Percentiles rank a stretch among this genome's conserved stretches.
Conservation (phyloP, 2,888 invertebrate genomes). For the Torymus aiolomorphi region DNA sequence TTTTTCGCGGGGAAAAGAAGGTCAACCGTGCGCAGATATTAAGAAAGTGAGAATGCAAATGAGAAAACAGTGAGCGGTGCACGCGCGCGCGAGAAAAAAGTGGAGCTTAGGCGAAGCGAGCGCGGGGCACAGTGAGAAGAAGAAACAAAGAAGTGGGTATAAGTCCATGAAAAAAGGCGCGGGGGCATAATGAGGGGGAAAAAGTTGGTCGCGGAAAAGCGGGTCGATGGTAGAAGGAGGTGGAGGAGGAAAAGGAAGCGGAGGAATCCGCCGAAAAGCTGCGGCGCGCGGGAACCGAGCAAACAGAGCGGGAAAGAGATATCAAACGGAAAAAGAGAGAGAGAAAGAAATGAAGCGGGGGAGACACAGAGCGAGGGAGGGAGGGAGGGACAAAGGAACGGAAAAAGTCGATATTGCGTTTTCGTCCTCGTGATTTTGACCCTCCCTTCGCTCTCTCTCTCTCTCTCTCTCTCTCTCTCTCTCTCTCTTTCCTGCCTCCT, state of each 20-base stretch:
- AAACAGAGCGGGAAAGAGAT: conserved; percentile 5
- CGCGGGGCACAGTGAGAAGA: background rate
- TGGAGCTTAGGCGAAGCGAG: conserved; percentile 5
- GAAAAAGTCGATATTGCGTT: conserved; percentile 42
- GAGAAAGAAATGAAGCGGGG: conserved; percentile 13
- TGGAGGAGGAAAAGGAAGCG: background rate
- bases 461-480: conserved; percentile 26
- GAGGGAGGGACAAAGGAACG: conserved; percentile 14
- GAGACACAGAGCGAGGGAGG: background rate
- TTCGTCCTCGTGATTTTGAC: conserved; percentile 26
- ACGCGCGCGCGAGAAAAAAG: conserved; percentile 22
- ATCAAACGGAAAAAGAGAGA: conserved; percentile 1
- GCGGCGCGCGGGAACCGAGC: background rate
- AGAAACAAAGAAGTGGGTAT: conserved; percentile 43
- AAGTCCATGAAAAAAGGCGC: conserved; percentile 33
- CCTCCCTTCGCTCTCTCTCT: no score
- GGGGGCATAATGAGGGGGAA: conserved; percentile 35
- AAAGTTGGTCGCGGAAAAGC: conserved; percentile 35
- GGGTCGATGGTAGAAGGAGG: background rate
- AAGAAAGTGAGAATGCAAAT: conserved; percentile 52
- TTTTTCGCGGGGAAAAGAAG: conserved; percentile 1
- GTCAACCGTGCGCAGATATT: conserved; percentile 31
- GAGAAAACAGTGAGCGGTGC: conserved; percentile 33
- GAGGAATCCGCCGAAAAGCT: conserved; percentile 19
- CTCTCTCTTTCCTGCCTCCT: conserved; percentile 16